phyloP scores from a whole-genome alignment of 2,888 invertebrate genomes.

The Idaea dimidiata region DNA sequence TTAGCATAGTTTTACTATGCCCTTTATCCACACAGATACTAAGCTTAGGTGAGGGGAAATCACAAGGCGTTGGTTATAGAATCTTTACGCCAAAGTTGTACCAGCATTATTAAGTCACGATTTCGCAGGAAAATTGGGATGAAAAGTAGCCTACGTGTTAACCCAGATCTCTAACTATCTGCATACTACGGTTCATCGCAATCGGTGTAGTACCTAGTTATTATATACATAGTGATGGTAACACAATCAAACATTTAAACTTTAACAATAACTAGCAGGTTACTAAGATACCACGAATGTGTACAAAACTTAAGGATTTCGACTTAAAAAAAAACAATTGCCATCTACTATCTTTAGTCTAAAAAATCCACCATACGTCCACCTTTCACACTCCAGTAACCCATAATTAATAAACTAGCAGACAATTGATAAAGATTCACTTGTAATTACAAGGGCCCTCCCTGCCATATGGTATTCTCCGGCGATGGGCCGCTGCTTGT shows the following conservation, averaged over 20 bases:
- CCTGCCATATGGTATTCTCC: conserved; percentile 66
- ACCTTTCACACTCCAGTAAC: conserved; percentile 66
- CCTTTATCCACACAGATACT: too few relatives aligned
- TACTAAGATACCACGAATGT: too few relatives aligned
- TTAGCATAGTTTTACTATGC: too few relatives aligned
- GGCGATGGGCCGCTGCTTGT: conserved; percentile 29
- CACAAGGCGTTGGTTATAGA: too few relatives aligned
- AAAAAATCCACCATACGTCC: conserved; percentile 40
- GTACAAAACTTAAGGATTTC: too few relatives aligned
- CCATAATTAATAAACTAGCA: conserved; percentile 43
- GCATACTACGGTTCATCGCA: background rate
- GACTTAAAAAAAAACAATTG: background rate
- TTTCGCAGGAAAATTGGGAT: too few relatives aligned
- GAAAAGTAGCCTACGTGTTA: too few relatives aligned
- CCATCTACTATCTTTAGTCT: conserved; percentile 2
- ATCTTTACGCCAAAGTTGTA: too few relatives aligned
- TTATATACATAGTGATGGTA: background rate
- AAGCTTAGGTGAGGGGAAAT: too few relatives aligned
- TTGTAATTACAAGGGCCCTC: conserved; percentile 64
- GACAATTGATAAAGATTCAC: conserved; percentile 52
- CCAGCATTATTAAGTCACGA: too few relatives aligned
- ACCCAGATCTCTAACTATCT: too few relatives aligned
- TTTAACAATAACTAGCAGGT: too few relatives aligned
- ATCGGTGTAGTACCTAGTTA: background rate
- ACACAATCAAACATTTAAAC: background rate